Conservation (phyloP, 2,113 vertebrate species). For the Barbus barbus region DNA sequence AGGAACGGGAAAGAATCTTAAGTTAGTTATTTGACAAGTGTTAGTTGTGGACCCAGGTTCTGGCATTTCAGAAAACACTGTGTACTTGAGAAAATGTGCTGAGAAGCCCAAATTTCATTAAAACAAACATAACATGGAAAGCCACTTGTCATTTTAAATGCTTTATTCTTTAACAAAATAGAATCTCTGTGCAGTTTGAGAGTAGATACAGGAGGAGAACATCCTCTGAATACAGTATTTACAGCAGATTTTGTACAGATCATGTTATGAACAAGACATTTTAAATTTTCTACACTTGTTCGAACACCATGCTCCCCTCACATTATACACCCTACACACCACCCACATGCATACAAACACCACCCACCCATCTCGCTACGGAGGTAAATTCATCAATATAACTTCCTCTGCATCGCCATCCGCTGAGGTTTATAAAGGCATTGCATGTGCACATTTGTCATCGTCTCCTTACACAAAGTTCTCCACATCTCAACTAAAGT, state of each 20-base stretch:
- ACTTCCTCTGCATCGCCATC: neutral
- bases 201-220: constrained; percentile 42
- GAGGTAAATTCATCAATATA: neutral
- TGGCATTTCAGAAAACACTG: neutral
- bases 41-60: neutral
- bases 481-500: neutral
- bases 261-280: constrained; percentile 28
- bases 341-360: constrained; percentile 18
- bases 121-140: neutral
- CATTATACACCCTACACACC: neutral
- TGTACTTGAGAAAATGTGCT: neutral
- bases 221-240: constrained; percentile 49
- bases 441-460: constrained; percentile 27
- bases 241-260: constrained; percentile 52
- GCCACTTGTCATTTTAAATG: constrained; percentile 12
- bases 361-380: neutral
- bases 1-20: neutral
- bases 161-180: constrained; percentile 58
- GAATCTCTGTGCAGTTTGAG: constrained; percentile 48
- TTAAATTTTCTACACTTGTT: constrained; percentile 13
- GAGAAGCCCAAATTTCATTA: too few relatives aligned
- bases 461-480: neutral
- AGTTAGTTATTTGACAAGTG: neutral
- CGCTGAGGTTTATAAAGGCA: constrained; percentile 1
- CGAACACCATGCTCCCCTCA: neutral